Percentiles rank a stretch among this genome's conserved stretches.
Conservation (phyloP, 1,140 invertebrate species). For the Nixonia krombeini region DNA sequence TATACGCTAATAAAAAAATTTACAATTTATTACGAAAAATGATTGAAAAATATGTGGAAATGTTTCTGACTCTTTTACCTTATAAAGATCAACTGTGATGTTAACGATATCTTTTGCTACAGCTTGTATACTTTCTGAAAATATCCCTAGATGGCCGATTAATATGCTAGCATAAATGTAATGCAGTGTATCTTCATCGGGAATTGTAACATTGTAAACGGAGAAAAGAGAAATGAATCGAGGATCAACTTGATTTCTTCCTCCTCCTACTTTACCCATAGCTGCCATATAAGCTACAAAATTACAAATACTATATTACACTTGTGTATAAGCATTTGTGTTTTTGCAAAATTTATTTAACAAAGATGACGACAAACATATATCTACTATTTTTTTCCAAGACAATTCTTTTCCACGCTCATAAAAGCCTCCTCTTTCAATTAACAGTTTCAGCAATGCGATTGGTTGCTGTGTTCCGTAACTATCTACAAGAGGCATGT, state of each 20-base stretch:
- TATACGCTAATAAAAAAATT: slow-evolving; percentile 73
- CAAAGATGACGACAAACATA: slow-evolving; percentile 68
- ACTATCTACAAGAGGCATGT: slow-evolving; percentile 91
- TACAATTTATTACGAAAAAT: background rate
- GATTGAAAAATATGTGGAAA: slow-evolving; percentile 2
- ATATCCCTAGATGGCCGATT: slow-evolving; percentile 80
- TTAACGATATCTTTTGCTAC: slow-evolving; percentile 78
- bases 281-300: slow-evolving; percentile 80
- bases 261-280: slow-evolving; percentile 87
- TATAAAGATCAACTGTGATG: slow-evolving; percentile 88
- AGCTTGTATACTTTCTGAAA: slow-evolving; percentile 77
- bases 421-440: slow-evolving; percentile 89
- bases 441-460: slow-evolving; percentile 87
- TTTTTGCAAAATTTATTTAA: too few relatives aligned
- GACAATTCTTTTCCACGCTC: slow-evolving; percentile 90
- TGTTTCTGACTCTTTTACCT: slow-evolving; percentile 68
- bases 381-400: slow-evolving; percentile 90
- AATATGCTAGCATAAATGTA: slow-evolving; percentile 90
- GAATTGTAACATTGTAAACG: slow-evolving; percentile 88
- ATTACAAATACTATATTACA: slow-evolving; percentile 24
- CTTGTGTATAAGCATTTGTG: too few relatives aligned
- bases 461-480: slow-evolving; percentile 95
- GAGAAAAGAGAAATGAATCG: slow-evolving; percentile 91
- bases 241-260: slow-evolving; percentile 90
- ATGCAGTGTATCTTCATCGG: slow-evolving; percentile 80